Base-by-base conservation (phyloP, 2,113 vertebrate species). In the Apus apus region DNA sequence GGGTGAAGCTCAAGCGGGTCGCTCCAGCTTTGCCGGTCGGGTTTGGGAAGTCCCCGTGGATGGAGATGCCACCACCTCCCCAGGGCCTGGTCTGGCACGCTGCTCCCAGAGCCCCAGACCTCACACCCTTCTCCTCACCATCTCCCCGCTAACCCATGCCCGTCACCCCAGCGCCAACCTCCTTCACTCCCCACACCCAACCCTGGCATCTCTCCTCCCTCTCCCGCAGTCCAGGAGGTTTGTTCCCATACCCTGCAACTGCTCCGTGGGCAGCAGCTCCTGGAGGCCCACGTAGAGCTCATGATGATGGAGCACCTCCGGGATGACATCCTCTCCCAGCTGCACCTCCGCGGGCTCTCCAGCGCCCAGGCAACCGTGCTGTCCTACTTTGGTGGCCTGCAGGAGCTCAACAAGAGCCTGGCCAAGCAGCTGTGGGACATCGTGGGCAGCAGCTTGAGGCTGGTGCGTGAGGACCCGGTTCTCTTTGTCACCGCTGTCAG, bases 401-500 rank as follows among this genome's bases (percentile, higher is more conserved):
- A 98, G 34, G 96, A 97, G 85, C 97, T 99, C 94, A 99, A 98
- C 0, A 98, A 99, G 66, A 98, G 98, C 36, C 95, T 99, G 82
- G 98, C 98, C 64, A 98, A 97, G 95, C 98, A 98, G 97, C 97
- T 98, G 80, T 99, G 98, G 99, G 97, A 97, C 6, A 98, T 99
- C 2, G 98, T 99, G 96, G 98, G 97, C 90, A 95, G 98, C 40
- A 96, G 98, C 91, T 93, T 99, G 90, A 90, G 67, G 45, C 96
- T 99, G 96, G 99, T 99, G 23, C 97, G 94, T 0, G 98, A 99
- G 71, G 98, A 99, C 94, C 99, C 99, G 3, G 98, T 98, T 6
- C 97, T 98, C 5, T 98, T 99, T 8, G 99, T 99, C 40, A 99
- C 99, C 0, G 99, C 99, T 1, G 95, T 99, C 70, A 98, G 99